A percentile compares a stretch with the other conserved stretches of the same genome.
These are phyloP conservation scores for Leptopilina clavipes DNA, from an alignment of 1,140 invertebrate species.

Conservation along the genomic window DNA sequence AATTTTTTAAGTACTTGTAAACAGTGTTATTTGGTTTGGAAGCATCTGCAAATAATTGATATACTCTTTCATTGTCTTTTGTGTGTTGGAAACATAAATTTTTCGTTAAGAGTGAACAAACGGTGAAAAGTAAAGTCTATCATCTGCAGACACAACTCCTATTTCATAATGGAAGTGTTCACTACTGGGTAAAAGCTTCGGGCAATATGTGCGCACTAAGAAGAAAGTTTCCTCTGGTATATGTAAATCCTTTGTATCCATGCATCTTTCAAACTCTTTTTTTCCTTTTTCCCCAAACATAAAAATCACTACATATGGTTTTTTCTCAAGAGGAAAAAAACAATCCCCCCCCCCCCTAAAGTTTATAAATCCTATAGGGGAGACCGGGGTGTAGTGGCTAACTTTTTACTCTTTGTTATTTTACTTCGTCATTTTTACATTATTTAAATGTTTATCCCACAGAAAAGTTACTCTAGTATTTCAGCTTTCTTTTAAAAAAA, in stretches of 20 bases:
- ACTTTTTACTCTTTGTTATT: too few relatives aligned
- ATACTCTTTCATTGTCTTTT: constrained; percentile 9
- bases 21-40: neutral
- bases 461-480: too few relatives aligned
- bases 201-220: constrained; percentile 18
- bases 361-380: neutral
- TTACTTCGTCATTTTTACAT: too few relatives aligned
- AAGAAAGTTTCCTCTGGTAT: constrained; percentile 10
- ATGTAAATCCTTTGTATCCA: constrained; percentile 14
- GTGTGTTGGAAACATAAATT: neutral
- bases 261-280: neutral
- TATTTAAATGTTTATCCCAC: too few relatives aligned
- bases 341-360: neutral
- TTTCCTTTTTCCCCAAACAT: neutral
- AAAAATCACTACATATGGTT: neutral
- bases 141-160: constrained; percentile 14
- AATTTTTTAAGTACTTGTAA: neutral
- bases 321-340: neutral
- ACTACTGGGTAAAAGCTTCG: constrained; percentile 13
- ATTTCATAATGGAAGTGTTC: constrained; percentile 19
- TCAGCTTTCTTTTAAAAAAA: too few relatives aligned
- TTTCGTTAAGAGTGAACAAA: constrained; percentile 9
- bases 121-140: constrained; percentile 11
- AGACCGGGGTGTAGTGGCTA: too few relatives aligned
- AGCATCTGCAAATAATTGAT: constrained; percentile 10